Conservation (phyloP, 2,113 vertebrate genomes). For the Tylochromis polylepis region DNA sequence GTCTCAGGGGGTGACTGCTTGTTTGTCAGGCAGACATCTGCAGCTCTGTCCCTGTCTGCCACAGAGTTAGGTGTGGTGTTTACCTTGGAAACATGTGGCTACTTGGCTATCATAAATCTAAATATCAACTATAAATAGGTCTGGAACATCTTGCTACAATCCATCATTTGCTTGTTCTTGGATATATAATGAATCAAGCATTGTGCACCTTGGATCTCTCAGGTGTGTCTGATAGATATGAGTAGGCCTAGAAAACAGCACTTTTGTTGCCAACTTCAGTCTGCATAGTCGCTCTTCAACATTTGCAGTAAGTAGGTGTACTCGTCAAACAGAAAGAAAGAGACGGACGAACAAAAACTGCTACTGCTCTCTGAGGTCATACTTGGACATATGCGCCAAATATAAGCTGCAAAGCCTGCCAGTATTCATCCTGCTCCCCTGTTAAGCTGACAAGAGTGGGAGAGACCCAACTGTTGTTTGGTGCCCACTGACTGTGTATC, state of each 20-base stretch:
- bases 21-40: constrained; percentile 76
- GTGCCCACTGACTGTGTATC: constrained; percentile 64
- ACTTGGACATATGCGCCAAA: constrained; percentile 35
- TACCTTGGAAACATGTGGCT: constrained; percentile 43
- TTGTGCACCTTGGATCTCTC: constrained; percentile 24
- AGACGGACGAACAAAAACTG: neutral
- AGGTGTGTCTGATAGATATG: constrained; percentile 32
- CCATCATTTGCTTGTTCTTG: constrained; percentile 55
- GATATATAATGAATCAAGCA: constrained; percentile 36
- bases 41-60: constrained; percentile 56
- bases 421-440: constrained; percentile 37
- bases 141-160: constrained; percentile 53
- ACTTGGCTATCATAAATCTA: constrained; percentile 59
- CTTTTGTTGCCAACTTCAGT: neutral
- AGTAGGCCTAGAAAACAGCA: neutral
- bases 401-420: constrained; percentile 23
- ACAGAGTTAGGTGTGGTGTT: constrained; percentile 29
- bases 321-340: neutral
- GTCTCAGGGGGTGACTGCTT: constrained; percentile 69
- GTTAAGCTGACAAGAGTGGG: constrained; percentile 53
- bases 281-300: neutral
- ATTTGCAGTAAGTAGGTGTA: neutral
- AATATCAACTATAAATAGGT: constrained; percentile 62
- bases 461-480: constrained; percentile 57
- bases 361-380: constrained; percentile 12